Evolutionary conservation across 2,888 invertebrate species (phyloP), one percentile per base, ranked within the genome.

Genomic region (Molanna angustata): DNA sequence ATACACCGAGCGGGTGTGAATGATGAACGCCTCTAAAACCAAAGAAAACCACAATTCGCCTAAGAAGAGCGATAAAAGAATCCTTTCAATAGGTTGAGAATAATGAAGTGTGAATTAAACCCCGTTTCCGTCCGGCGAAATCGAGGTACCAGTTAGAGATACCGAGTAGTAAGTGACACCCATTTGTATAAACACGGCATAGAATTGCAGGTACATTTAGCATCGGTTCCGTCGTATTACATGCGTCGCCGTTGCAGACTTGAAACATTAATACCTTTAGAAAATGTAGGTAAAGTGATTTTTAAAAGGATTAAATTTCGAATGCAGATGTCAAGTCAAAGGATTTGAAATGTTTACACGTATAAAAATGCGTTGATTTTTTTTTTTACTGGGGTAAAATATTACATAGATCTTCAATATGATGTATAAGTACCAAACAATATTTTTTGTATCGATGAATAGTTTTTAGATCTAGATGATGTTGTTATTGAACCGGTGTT

Each of bases 1-100:
- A n/a, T n/a, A n/a, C n/a, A n/a, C n/a, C n/a, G n/a, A 37, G 48
- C 49, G 47, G 53, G 53, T 56, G 53, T 56, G 56, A 56, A 56
- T 39, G 21, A 31, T 39, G 52, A 44, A 55, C 55, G 55, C 55
- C 51, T 48, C 46, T 43, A 13, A 37, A 37, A 39, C 22, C 31
- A 17, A 37, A n/a, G 39, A 37, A 27, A 27, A 27, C 27, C 27
- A 4, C 4, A 11, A 11, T 4, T 27, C n/a, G n/a, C 27, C 11
- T 7, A 27, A 27, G 27, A 27, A 27, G 4, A 4, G 11, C 27
- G 11, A 27, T 42, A 33, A 32, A 32, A 19, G 49, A 21, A 49
- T 19, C 42, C 42, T 49, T 49, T 47, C 52, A 52, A 47, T 52
- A 35, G 46, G 17, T 20, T 31, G 43, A 19, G 16, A 39, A 41